Evolutionary conservation across 2,888 invertebrate species (phyloP).

Genomic region (Lithophane leautieri): DNA sequence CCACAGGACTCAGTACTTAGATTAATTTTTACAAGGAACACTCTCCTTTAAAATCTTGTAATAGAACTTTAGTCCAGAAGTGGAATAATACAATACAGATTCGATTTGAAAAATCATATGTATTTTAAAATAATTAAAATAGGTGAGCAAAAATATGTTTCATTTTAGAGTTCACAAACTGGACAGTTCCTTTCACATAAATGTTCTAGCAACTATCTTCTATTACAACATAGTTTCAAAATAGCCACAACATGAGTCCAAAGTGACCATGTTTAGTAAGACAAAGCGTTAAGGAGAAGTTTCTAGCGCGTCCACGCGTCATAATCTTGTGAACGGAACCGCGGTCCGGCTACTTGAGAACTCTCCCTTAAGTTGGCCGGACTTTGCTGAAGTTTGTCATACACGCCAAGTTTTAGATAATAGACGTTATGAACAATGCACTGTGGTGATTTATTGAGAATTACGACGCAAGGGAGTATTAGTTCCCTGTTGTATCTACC

Average conservation of each 20-base stretch:
- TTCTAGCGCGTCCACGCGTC: conserved; percentile 70
- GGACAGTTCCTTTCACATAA: not conserved
- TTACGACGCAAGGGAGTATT: conserved; percentile 16
- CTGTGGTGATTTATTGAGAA: conserved; percentile 58
- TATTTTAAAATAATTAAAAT: not conserved
- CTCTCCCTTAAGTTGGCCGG: conserved; percentile 70
- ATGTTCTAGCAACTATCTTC: not conserved
- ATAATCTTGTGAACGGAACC: conserved; percentile 73
- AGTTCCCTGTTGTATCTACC: not conserved
- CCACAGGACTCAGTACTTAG: not conserved
- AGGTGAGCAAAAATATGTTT: not conserved
- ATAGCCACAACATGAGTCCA: conserved; percentile 33
- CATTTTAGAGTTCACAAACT: not conserved
- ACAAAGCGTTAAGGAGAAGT: conserved; percentile 72
- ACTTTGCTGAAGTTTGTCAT: conserved; percentile 57
- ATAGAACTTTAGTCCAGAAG: not conserved
- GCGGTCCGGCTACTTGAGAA: conserved; percentile 69
- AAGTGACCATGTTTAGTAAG: conserved; percentile 53
- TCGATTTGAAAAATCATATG: not conserved
- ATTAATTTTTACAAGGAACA: not conserved
- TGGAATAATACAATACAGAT: not conserved
- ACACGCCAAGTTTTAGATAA: conserved; percentile 63
- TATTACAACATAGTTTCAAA: conserved; percentile 41
- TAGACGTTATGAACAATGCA: conserved; percentile 54
- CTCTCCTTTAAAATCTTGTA: not conserved